Base-by-base conservation (phyloP, 35 echinoderm and acorn worm genomes). In the Nesometra sesokonis region DNA sequence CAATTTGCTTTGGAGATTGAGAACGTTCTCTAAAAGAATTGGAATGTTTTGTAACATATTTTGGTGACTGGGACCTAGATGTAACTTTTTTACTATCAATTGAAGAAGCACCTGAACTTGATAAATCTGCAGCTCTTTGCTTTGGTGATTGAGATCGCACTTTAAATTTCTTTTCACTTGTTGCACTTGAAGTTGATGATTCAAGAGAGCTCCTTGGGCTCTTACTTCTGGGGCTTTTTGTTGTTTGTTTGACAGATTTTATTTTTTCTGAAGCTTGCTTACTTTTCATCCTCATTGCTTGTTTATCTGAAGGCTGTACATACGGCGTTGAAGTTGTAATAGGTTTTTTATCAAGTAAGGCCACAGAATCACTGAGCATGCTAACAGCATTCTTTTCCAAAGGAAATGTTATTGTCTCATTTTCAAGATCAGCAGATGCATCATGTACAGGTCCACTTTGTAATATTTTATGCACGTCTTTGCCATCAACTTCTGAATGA, bases 301-400 rank as follows among this genome's bases (percentile, higher is more conserved):
- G 52, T 27, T 67, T 67, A 67, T 67, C 11, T 27, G 52, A 67
- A 5, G 23, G 23, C 8, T 67, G 52, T 67, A 83, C 32, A 37
- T 83, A 83, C 15, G 81, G 81, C 21, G 81, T 83, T 83, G 81
- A 83, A 0, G 81, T 37, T 23, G 34, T 38, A 83, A 83, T 83
- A n/a, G 81, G 81, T 29, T 83, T 83, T 38, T 83, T 83, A 38
- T 38, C 81, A 33, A 80, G 13, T 34, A 34, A 36, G 37, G 35
- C 81, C 3, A 83, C 81, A 37, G 81, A 83, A 35, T 83, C 35
- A 39, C 34, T 83, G 3, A 83, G 34, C 13, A 83, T 83, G 37
- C 81, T 83, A 1, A 37, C 81, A 38, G 11, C 35, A 37, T 30
- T 27, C n/a, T 83, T 83, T 5, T 38, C 37, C 27, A 17, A 38